phyloP scores from a whole-genome alignment of 2,888 invertebrate genomes.

The Xiphydria camelus region DNA sequence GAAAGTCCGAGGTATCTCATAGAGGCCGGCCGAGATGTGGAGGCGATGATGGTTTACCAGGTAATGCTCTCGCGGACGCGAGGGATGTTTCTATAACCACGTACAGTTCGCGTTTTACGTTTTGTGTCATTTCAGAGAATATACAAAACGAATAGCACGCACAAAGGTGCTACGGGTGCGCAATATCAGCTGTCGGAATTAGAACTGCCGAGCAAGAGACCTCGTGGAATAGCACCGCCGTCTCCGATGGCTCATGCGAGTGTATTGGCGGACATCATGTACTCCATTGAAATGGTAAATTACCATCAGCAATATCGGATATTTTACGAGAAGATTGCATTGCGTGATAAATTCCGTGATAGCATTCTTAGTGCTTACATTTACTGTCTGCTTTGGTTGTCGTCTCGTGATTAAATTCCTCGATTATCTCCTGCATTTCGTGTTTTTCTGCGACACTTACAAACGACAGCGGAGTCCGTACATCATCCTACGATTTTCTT shows the following conservation, averaged over 20 bases:
- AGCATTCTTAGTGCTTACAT: background rate
- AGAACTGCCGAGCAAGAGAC: slow-evolving; percentile 69
- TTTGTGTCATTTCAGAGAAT: slow-evolving; percentile 56
- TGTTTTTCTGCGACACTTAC: slow-evolving; percentile 45
- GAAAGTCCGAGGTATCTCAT: slow-evolving; percentile 76
- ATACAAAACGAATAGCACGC: slow-evolving; percentile 62
- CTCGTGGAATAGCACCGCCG: slow-evolving; percentile 54
- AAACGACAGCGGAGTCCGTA: slow-evolving; percentile 43
- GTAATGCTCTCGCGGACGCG: slow-evolving; percentile 50
- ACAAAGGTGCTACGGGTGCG: slow-evolving; percentile 52
- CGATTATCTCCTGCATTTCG: background rate
- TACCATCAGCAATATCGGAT: background rate
- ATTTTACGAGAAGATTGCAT: background rate
- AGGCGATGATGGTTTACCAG: slow-evolving; percentile 78
- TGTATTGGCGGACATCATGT: slow-evolving; percentile 58
- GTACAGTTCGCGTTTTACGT: background rate
- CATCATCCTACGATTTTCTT: slow-evolving; percentile 28
- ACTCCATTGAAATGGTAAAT: slow-evolving; percentile 58
- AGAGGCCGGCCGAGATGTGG: slow-evolving; percentile 75
- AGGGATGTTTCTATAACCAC: slow-evolving; percentile 1
- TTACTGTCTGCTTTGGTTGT: background rate
- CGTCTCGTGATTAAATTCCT: background rate
- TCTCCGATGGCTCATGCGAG: slow-evolving; percentile 61
- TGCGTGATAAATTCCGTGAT: background rate
- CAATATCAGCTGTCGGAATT: slow-evolving; percentile 70